phyloP scores from a whole-genome alignment of 2,888 invertebrate species.

The Orthonevra nobilis region DNA sequence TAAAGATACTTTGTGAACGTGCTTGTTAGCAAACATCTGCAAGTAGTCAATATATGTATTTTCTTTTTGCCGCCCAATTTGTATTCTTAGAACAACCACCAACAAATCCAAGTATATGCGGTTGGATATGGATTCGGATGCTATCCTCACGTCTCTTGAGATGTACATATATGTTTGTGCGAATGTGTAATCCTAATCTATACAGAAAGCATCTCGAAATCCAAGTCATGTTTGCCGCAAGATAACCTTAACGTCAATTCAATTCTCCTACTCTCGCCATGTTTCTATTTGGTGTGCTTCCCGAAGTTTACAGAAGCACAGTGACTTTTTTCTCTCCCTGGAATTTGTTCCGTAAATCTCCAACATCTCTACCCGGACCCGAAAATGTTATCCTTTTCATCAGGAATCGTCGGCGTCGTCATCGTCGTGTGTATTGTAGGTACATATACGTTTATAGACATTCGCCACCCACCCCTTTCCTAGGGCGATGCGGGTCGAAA shows the following conservation, averaged over 20 bases:
- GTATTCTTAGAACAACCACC: slow-evolving; percentile 17
- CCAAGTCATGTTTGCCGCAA: slow-evolving; percentile 67
- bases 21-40: slow-evolving; percentile 52
- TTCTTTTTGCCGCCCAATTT: not conserved
- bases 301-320: too few relatives aligned
- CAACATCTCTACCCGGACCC: slow-evolving; percentile 22
- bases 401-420: slow-evolving; percentile 8
- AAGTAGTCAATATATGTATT: slow-evolving; percentile 15
- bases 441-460: too few relatives aligned
- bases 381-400: slow-evolving; percentile 40
- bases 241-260: slow-evolving; percentile 69
- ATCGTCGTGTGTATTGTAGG: too few relatives aligned
- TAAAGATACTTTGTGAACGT: slow-evolving; percentile 43
- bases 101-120: slow-evolving; percentile 24
- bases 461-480: not conserved
- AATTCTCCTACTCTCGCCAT: slow-evolving; percentile 46
- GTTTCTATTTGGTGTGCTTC: slow-evolving; percentile 26
- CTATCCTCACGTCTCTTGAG: slow-evolving; percentile 27
- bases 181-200: slow-evolving; percentile 56
- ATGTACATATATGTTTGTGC: slow-evolving; percentile 19
- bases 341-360: slow-evolving; percentile 33
- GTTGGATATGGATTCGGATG: slow-evolving; percentile 26
- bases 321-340: slow-evolving; percentile 12
- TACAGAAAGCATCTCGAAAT: slow-evolving; percentile 63
- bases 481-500: slow-evolving; percentile 16